Percentiles rank a stretch among this genome's conserved stretches.
phyloP scores from a whole-genome alignment of 2,113 vertebrate species.

The Melanerpes formicivorus region DNA sequence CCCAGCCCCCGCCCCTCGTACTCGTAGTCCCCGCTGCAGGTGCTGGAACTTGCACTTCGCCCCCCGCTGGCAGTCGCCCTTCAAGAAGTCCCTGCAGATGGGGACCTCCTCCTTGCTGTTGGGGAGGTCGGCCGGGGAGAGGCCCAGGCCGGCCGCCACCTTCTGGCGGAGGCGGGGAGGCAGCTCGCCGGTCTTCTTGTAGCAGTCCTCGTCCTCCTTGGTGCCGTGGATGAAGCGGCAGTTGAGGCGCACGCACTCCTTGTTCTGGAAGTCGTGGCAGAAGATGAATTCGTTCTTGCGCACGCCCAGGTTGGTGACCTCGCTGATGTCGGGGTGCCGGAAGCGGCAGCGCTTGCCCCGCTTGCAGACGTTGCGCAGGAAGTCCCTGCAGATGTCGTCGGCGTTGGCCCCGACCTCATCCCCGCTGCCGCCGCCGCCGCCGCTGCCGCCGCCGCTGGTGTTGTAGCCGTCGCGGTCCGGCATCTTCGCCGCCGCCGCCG shows the following conservation, averaged over 20 bases:
- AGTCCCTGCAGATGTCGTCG: constrained; percentile 93
- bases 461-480: constrained; percentile 90
- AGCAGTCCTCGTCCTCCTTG: constrained; percentile 96
- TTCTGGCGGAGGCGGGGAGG: constrained; percentile 90
- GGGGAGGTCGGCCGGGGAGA: constrained; percentile 91
- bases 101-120: constrained; percentile 94
- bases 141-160: constrained; percentile 88
- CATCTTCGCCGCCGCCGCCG: constrained; percentile 74
- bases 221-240: constrained; percentile 96
- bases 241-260: constrained; percentile 91
- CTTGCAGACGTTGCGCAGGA: constrained; percentile 95
- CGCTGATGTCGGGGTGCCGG: constrained; percentile 91
- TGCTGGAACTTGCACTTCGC: constrained; percentile 97
- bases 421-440: constrained; percentile 15
- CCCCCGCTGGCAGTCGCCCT: constrained; percentile 93
- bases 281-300: constrained; percentile 98
- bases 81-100: constrained; percentile 94
- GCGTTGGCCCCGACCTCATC: constrained; percentile 75
- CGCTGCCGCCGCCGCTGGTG: constrained; percentile 60
- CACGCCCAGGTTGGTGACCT: constrained; percentile 93
- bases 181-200: constrained; percentile 93
- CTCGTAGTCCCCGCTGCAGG: constrained; percentile 91
- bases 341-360: constrained; percentile 96
- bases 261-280: constrained; percentile 98
- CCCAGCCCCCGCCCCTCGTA: constrained; percentile 75